Evolutionary conservation across 2,888 invertebrate genomes (phyloP).

Genomic region (Meganola albula): DNA sequence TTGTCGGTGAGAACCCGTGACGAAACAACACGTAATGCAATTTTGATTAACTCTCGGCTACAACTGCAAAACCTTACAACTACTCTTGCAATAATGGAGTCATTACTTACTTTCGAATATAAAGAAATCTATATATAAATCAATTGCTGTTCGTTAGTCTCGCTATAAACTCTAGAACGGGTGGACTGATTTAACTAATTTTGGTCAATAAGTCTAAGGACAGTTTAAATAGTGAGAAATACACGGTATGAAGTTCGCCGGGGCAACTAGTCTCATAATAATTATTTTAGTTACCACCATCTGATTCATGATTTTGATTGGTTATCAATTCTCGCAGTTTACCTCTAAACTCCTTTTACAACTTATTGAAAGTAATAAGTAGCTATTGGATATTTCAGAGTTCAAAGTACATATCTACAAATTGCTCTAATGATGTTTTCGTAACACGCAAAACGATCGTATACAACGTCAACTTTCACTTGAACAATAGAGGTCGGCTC

Average conservation of each 20-base stretch:
- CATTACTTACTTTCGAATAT: no score
- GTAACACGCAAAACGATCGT: slow-evolving; percentile 60
- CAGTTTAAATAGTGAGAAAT: no score
- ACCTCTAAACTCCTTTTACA: no score
- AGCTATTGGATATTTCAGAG: not conserved
- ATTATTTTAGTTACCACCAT: no score
- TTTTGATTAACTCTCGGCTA: slow-evolving; percentile 61
- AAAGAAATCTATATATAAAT: no score
- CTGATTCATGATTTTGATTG: slow-evolving; percentile 5
- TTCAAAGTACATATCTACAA: slow-evolving; percentile 9
- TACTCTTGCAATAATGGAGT: slow-evolving; percentile 49
- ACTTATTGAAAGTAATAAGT: no score
- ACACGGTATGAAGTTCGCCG: no score
- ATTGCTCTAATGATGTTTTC: slow-evolving; percentile 43
- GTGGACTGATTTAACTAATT: no score
- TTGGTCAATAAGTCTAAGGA: no score
- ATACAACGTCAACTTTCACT: slow-evolving; percentile 65
- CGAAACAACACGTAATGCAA: slow-evolving; percentile 65
- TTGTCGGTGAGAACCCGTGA: slow-evolving; percentile 44
- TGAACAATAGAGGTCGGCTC: slow-evolving; percentile 51
- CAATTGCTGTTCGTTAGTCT: no score
- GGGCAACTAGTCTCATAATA: no score
- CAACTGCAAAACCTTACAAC: slow-evolving; percentile 43
- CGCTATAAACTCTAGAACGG: no score
- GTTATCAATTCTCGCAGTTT: slow-evolving; percentile 3